Base-by-base conservation (phyloP, 2,888 invertebrate genomes). In the Epirrhoe alternata region DNA sequence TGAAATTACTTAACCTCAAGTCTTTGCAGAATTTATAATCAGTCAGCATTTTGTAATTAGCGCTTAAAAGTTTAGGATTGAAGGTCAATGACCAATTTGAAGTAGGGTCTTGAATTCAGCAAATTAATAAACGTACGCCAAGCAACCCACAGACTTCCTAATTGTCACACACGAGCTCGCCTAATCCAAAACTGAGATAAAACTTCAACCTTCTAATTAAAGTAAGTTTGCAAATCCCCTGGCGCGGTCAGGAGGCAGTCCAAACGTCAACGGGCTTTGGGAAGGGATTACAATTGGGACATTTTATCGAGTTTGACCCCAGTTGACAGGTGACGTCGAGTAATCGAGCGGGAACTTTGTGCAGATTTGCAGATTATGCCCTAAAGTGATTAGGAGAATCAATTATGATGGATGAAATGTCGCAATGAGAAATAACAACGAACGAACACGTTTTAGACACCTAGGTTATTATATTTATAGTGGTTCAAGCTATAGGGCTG, bases 281-380 rank as follows among this genome's bases (percentile, higher is more conserved):
- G 61, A 47, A 16, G 55, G 75, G 70, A 64, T 61, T 53, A 64
- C 54, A 38, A 66, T 62, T 35, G 74, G 72, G 73, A 71, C 71
- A 74, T 78, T 69, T 65, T 69, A 55, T 62, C 61, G 63, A 74
- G 69, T 70, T 73, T 66, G 71, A 71, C 68, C 71, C 54, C 49
- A 38, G 71, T 65, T 77, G 78, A 78, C 77, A 76, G 74, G 75
- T 78, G 76, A 74, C 64, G 61, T 56, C 72, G 63, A 69, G 75
- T 72, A 69, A 70, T 60, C 69, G 70, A 77, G 75, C 74, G 73
- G 71, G 16, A 64, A 55, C 74, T 76, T 73, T 70, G 71, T 54
- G 66, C 64, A 72, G 73, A 70, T 74, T 75, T 55, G 38, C 56
- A 71, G 70, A 78, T 74, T 73, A 77, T 71, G 50, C 16, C 38